Base-by-base conservation (phyloP, 2,888 invertebrate genomes). In the Tiliacea aurago region DNA sequence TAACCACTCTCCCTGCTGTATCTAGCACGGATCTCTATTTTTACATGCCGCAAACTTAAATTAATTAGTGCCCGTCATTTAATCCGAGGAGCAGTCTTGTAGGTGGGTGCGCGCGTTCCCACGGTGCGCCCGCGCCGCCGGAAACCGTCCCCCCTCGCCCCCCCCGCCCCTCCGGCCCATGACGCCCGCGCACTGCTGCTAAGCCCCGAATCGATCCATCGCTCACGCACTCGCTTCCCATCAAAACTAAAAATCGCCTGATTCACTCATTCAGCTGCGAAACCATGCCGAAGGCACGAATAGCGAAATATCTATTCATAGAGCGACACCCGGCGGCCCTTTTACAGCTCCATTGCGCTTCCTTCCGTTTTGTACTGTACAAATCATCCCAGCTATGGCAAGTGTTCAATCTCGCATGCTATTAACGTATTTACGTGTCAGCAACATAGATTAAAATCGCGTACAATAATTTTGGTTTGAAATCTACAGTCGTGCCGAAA, bases 41-140 rank as follows among this genome's bases (percentile, higher is more conserved):
- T 93, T 93, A 92, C 90, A 89, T 89, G 89, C 84, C 89, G 90
- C 91, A 89, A 91, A 93, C 90, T 93, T 91, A 93, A 94, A 95
- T 95, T 96, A 96, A 96, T 96, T 95, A 95, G 95, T 94, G 91
- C 88, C 91, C 93, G 94, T 93, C 94, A 91, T 94, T 94, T 94
- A 94, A 94, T 95, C 93, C 92, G 92, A 93, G 91, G 91, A 94
- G 91, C 89, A 89, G 92, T 90, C 90, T 91, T 87, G 94, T 94
- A 94, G 94, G 94, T 94, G 92, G 93, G 94, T 93, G 94, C 91
- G 89, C 86, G 87, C 92, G 95, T 95, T 95, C 96, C 95, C 96
- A 96, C 96, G 96, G 91, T 94, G 94, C 93, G 94, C 93, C 91
- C 90, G 93, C 93, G 93, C 91, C 89, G 93, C 95, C 95, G 95